phyloP scores from a whole-genome alignment of 1,140 invertebrate genomes.

The Drosophila pruinosa region DNA sequence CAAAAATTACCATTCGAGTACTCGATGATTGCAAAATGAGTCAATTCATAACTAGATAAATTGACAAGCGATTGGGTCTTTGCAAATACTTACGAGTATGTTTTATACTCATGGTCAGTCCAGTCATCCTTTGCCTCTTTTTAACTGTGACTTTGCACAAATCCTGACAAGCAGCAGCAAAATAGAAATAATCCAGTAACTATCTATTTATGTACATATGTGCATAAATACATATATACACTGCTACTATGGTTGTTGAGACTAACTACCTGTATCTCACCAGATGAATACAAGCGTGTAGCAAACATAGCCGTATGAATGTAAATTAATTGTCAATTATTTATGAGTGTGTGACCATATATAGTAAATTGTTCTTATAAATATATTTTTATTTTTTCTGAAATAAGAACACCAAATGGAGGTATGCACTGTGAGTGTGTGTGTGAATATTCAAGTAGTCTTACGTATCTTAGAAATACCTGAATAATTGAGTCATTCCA shows the following conservation, averaged over 20 bases:
- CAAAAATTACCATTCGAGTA: background rate
- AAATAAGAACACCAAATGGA: background rate
- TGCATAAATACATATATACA: background rate
- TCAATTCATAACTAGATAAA: background rate
- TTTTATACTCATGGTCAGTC: conserved; percentile 3
- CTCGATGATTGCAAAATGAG: no score
- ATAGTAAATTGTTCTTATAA: background rate
- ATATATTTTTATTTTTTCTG: background rate
- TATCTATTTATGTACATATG: no score
- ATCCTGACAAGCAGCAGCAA: conserved; percentile 3
- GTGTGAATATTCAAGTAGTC: conserved; percentile 3
- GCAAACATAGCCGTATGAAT: background rate
- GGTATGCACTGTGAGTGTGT: background rate
- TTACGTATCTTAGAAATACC: conserved; percentile 36
- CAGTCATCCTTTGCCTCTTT: background rate
- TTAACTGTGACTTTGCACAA: background rate
- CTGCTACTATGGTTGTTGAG: background rate
- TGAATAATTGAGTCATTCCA: conserved; percentile 40
- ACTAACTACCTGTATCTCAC: background rate
- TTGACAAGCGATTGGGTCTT: background rate
- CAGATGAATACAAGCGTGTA: background rate
- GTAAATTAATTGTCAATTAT: background rate
- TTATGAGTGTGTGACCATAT: background rate
- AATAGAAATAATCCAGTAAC: conserved; percentile 15
- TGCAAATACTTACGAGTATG: background rate